A percentile compares a stretch with the other conserved stretches of the same genome.
Evolutionary conservation across 2,113 vertebrate genomes (phyloP).

Genomic region (Embiotoca jacksoni): DNA sequence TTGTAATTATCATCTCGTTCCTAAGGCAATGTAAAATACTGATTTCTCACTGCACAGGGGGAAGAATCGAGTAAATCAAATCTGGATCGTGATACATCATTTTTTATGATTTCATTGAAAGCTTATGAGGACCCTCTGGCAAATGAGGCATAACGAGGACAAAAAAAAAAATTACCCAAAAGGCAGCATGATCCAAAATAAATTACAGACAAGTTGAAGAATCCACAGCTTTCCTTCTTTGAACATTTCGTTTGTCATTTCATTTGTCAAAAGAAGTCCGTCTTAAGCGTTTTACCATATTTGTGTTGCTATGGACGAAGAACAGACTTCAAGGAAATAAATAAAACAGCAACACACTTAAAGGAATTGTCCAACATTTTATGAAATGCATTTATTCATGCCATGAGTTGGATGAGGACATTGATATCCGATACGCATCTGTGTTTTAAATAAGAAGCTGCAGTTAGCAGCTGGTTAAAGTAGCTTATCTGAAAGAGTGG

Average conservation of each 20-base stretch:
- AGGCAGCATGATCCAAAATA: background rate
- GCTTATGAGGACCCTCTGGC: background rate
- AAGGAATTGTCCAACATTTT: background rate
- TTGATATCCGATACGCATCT: too few relatives aligned
- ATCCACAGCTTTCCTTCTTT: background rate
- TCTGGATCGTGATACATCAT: conserved; percentile 17
- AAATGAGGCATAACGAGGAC: background rate
- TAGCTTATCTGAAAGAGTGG: too few relatives aligned
- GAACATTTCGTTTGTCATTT: conserved; percentile 32
- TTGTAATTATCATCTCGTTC: background rate
- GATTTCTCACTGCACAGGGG: background rate
- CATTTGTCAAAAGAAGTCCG: background rate
- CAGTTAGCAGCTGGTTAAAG: background rate
- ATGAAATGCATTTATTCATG: background rate
- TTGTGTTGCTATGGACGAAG: conserved; percentile 24
- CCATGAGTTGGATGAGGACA: background rate
- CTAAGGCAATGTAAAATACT: background rate
- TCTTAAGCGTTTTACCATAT: conserved; percentile 18
- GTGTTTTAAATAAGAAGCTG: background rate
- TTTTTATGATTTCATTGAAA: background rate
- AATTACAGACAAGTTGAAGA: background rate
- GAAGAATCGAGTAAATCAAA: background rate
- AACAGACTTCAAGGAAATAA: conserved; percentile 17
- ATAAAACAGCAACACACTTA: background rate
- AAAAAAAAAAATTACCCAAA: background rate